A percentile compares a stretch with the other conserved stretches of the same genome.
Evolutionary conservation across 2,797 vertebrate genomes (phyloP).

Genomic region (Loris lydekkerianus): DNA sequence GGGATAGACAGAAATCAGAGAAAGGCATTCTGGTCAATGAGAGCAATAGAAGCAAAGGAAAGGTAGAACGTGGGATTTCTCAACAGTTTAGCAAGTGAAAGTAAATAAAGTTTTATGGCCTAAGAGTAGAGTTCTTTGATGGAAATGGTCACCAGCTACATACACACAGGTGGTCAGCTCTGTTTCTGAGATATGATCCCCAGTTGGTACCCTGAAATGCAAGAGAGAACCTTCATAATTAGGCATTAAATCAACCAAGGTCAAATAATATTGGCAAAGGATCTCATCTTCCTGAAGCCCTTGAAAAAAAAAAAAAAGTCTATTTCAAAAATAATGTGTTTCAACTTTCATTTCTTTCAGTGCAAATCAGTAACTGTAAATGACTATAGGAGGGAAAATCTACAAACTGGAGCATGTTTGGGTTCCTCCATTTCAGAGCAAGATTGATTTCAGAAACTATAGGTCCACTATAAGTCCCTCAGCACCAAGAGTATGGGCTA

Average conservation of each 20-base stretch:
- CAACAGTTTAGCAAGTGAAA: background rate
- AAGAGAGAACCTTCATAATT: conserved; percentile 30
- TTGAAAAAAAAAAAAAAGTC: background rate
- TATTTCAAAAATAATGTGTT: conserved; percentile 52
- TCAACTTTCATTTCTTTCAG: conserved; percentile 52
- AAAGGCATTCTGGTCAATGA: background rate
- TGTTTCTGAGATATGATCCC: background rate
- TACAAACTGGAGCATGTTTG: background rate
- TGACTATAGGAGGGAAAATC: background rate
- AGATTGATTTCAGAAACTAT: conserved; percentile 56
- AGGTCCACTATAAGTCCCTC: conserved; percentile 30
- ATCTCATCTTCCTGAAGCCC: background rate
- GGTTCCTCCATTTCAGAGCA: conserved; percentile 14
- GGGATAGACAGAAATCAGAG: background rate
- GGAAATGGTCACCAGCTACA: background rate
- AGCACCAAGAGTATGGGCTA: conserved; percentile 14
- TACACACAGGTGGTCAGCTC: background rate
- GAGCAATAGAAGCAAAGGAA: background rate
- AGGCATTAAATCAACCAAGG: conserved; percentile 27
- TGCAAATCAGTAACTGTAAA: conserved; percentile 65
- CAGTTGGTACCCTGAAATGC: background rate
- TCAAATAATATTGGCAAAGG: conserved; percentile 5
- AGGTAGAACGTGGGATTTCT: background rate
- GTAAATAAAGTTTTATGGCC: conserved; percentile 44
- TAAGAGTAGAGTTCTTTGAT: background rate